Percentiles rank a stretch among this genome's conserved stretches.
Conservation (phyloP, 2,888 invertebrate species). For the Suillia variegata region DNA sequence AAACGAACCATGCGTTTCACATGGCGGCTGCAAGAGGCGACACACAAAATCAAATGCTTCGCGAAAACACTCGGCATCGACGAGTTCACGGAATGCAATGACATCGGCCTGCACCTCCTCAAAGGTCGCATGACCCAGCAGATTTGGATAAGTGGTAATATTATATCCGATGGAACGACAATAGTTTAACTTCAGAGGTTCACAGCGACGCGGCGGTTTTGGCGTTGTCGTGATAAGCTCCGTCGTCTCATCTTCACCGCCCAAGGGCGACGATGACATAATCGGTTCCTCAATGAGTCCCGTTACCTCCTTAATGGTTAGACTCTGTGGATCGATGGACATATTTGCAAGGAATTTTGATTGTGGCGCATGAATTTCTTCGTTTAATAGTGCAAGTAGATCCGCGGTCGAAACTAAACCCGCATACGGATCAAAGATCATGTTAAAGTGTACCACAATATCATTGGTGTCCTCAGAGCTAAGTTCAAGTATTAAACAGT, state of each 20-base stretch:
- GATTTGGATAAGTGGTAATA: constrained; percentile 81
- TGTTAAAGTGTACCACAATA: constrained; percentile 82
- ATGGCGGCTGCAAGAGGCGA: constrained; percentile 82
- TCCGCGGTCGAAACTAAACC: constrained; percentile 71
- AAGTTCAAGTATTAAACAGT: too few relatives aligned
- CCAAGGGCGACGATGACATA: constrained; percentile 59
- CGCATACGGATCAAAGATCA: constrained; percentile 80
- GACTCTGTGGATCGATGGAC: constrained; percentile 69
- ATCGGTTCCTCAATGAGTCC: constrained; percentile 57
- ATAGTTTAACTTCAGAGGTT: constrained; percentile 69
- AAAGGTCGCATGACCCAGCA: constrained; percentile 66
- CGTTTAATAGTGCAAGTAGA: constrained; percentile 69
- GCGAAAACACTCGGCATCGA: constrained; percentile 88
- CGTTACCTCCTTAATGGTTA: constrained; percentile 67
- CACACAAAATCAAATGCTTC: constrained; percentile 90
- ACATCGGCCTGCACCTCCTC: constrained; percentile 76
- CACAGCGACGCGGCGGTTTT: constrained; percentile 71
- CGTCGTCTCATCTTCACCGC: constrained; percentile 56
- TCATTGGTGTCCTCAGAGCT: constrained; percentile 72
- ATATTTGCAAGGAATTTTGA: constrained; percentile 69
- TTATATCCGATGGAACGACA: constrained; percentile 79
- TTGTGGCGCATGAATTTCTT: constrained; percentile 68
- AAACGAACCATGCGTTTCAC: constrained; percentile 68
- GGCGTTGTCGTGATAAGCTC: constrained; percentile 61
- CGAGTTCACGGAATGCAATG: constrained; percentile 82